Evolutionary conservation across 2,888 invertebrate species (phyloP), one percentile per base, ranked within the genome.

Genomic region (Drosophila buzzatii): DNA sequence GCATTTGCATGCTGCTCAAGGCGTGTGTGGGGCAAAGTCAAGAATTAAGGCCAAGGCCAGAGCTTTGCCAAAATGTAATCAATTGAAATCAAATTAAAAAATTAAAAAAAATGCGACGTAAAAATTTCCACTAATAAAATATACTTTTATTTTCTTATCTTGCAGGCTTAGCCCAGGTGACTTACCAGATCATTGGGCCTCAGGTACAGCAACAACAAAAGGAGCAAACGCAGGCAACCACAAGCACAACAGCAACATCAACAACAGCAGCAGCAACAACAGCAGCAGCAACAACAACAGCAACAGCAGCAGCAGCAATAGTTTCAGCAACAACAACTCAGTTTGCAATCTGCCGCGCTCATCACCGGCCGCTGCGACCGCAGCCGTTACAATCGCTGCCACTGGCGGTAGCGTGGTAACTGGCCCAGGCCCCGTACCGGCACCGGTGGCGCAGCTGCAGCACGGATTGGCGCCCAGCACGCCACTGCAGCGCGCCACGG

Each of bases 121-220:
- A 37, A 71, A 64, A 10, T 45, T 45, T 56, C 23, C 4, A 68
- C 47, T 73, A 62, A 68, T 71, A 59, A 20, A 12, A 6, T 53
- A 18, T 51, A 0, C 12, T 5, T n/a, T 47, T 42, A 7, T 10
- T 52, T 9, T 51, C 12, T 27, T 20, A 12, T 61, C 16, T 96
- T 96, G 85, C 95, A 97, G 97, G 96, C 96, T 96, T 95, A 96
- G 97, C 95, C 96, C 97, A 95, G 96, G 96, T 96, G 97, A 97
- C 94, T 95, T 97, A 95, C 96, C 92, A 91, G 93, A 93, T 90
- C 92, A 91, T 91, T 93, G 93, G 93, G 91, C 84, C 82, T 83
- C 91, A 90, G 81, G 85, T 76, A 88, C 85, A 82, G 76, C 91
- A 80, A 78, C 89, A 69, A 63, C 80, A 70, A 76, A 76, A 64